These are phyloP conservation scores for Artibeus lituratus DNA, from an alignment of 2,797 vertebrate genomes.

Conservation along the genomic window DNA sequence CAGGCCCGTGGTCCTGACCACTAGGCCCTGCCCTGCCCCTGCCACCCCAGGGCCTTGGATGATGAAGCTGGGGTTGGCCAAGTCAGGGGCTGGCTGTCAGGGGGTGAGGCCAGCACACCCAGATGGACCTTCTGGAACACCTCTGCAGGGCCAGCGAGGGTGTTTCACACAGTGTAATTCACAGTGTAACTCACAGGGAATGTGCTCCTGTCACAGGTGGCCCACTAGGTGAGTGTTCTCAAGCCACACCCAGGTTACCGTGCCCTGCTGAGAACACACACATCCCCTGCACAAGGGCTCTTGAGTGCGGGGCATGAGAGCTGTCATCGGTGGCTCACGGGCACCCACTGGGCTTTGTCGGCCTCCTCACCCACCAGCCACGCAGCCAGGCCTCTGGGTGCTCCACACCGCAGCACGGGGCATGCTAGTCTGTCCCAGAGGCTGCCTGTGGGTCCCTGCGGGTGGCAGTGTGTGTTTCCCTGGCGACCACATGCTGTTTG, in stretches of 20 bases:
- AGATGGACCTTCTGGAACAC: accelerated
- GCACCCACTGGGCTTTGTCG: accelerated
- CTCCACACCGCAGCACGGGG: accelerated
- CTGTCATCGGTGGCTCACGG: accelerated
- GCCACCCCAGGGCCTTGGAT: background rate
- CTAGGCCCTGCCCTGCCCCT: background rate
- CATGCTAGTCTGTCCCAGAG: accelerated
- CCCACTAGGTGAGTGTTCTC: no score
- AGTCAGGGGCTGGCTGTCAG: background rate
- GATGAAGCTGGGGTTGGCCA: background rate
- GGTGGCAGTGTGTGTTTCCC: background rate
- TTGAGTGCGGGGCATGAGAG: accelerated
- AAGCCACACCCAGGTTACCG: no score
- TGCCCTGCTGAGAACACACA: background rate
- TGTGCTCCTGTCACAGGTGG: background rate
- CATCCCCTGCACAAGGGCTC: background rate
- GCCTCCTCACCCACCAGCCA: background rate
- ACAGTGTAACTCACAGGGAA: accelerated
- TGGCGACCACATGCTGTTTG: background rate
- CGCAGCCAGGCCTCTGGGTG: accelerated
- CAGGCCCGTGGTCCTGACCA: accelerated
- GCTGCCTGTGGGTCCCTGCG: accelerated
- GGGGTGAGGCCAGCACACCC: background rate
- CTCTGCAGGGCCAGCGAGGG: accelerated
- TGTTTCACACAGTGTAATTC: accelerated